Evolutionary conservation across 2,888 invertebrate genomes (phyloP).

Genomic region (Aricia artaxerxes): DNA sequence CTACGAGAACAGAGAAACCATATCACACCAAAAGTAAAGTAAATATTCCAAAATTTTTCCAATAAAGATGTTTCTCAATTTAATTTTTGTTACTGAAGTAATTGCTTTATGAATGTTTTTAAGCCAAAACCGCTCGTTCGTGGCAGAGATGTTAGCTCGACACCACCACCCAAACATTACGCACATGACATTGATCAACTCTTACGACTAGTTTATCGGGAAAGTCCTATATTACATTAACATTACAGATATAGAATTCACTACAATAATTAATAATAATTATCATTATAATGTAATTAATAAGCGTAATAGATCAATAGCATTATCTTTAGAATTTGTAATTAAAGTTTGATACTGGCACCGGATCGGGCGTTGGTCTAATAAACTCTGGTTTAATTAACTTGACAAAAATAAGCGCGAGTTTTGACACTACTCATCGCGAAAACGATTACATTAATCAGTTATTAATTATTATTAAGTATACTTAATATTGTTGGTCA

Average conservation of each 20-base stretch:
- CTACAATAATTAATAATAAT: constrained; percentile 62
- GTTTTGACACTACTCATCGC: no score
- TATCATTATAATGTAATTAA: constrained; percentile 70
- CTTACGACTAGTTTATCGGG: constrained; percentile 41
- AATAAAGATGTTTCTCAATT: not conserved
- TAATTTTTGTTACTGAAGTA: not conserved
- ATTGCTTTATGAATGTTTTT: not conserved
- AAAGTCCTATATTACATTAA: constrained; percentile 56
- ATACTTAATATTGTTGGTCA: no score
- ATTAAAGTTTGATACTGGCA: constrained; percentile 28
- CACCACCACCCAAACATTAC: not conserved
- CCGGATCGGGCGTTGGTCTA: not conserved
- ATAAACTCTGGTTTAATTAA: not conserved
- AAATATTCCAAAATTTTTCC: not conserved
- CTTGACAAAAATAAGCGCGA: no score
- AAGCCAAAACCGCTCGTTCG: not conserved
- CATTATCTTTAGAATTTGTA: constrained; percentile 62
- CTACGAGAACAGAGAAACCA: no score
- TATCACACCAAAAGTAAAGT: not conserved
- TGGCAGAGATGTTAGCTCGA: not conserved
- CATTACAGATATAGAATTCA: constrained; percentile 67
- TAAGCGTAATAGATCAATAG: constrained; percentile 81
- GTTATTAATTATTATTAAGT: no score
- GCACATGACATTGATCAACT: constrained; percentile 26
- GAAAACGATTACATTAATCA: no score